These are phyloP conservation scores for Drosophila sechellia DNA, from an alignment of 1,140 invertebrate genomes.

Conservation along the genomic window DNA sequence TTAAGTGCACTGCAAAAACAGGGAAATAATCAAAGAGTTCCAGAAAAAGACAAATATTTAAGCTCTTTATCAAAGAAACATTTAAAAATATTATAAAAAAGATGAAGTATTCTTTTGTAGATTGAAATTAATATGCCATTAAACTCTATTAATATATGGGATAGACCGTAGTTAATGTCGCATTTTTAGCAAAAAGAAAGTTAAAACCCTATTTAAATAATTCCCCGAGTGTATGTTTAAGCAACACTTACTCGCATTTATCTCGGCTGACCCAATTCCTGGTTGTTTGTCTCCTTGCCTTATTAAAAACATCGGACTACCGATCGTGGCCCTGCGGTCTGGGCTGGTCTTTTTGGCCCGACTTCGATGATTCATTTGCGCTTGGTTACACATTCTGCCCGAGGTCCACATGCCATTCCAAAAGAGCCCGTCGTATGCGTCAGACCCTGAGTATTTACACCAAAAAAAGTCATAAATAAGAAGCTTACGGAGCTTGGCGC, in stretches of 20 bases:
- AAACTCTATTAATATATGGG: too few relatives aligned
- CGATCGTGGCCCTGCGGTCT: conserved; percentile 49
- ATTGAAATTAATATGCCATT: too few relatives aligned
- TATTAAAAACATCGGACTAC: conserved; percentile 69
- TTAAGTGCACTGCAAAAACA: conserved; percentile 10
- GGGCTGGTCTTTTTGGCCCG: conserved; percentile 20
- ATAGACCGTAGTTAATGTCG: too few relatives aligned
- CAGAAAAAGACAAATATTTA: not conserved
- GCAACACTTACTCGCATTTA: conserved; percentile 63
- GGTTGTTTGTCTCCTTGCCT: conserved; percentile 57
- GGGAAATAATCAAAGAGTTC: too few relatives aligned
- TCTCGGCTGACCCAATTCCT: conserved; percentile 75
- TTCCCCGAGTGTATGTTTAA: conserved; percentile 32
- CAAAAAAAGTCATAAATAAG: conserved; percentile 30
- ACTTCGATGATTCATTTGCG: conserved; percentile 61
- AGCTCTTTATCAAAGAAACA: too few relatives aligned
- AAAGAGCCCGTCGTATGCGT: conserved; percentile 53
- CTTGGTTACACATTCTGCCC: conserved; percentile 60
- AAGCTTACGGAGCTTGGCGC: conserved; percentile 27
- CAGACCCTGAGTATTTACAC: conserved; percentile 60
- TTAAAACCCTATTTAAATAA: not conserved
- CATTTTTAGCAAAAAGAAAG: too few relatives aligned
- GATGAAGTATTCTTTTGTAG: too few relatives aligned
- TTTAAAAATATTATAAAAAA: too few relatives aligned
- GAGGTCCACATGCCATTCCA: conserved; percentile 45